Evolutionary conservation across 2,797 vertebrate genomes (phyloP), one percentile per base, ranked within the genome.

Genomic region (Megalops cyprinoides): DNA sequence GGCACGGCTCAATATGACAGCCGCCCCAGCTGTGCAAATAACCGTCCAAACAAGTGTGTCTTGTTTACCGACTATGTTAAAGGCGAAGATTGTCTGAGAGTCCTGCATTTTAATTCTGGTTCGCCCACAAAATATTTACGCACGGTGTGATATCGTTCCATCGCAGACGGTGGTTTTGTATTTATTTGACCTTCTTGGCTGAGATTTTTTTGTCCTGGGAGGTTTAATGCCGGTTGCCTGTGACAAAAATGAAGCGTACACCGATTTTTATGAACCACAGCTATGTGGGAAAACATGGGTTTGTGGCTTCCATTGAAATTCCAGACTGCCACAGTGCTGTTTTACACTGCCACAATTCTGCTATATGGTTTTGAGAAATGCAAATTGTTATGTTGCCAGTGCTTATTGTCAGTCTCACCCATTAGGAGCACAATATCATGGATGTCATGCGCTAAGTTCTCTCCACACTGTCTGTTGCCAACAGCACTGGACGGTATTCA

Each of bases 401-500:
- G 39, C 65, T 69, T 8, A 4, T 53, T 20, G 15, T 69, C 20
- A 18, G 18, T 4, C 34, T 67, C 28, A 65, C 2, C 31, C 23
- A 15, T 67, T 67, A 15, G 31, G 31, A 67, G 39, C 39, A 44
- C 37, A 23, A 65, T 3, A 37, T 28, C 10, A n/a, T 69, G 20
- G 28, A n/a, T 71, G 62, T 14, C 3, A 12, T 48, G n/a, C 46
- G 62, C 67, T 78, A 34, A 76, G 9, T 55, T 20, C 42, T 31
- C n/a, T 9, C 15, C 9, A 28, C 18, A 9, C 34, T 74, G 3
- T 87, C 85, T 86, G n/a, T 39, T 87, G 39, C 81, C 62, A 87
- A 73, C 93, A 99, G 98, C 97, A 99, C 90, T 99, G 98, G 98
- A 95, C 95, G 0, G 98, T 99, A 87, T 99, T 99, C 86, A 97